Conservation (phyloP, 2,113 vertebrate genomes). For the Takifugu flavidus region DNA sequence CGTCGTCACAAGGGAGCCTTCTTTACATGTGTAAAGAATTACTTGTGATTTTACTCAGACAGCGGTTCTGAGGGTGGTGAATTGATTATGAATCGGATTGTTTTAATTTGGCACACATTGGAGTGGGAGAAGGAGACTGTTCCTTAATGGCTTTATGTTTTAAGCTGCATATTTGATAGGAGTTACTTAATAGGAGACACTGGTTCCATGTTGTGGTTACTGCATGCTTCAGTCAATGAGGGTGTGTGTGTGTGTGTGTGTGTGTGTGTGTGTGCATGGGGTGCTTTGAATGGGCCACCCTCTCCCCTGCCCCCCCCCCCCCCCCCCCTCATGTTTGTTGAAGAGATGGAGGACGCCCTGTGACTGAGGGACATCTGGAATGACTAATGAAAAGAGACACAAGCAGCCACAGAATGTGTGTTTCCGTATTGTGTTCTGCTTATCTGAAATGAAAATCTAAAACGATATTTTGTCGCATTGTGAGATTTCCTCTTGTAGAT, state of each 20-base stretch:
- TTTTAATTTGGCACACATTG: too few species aligned
- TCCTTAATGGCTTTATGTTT: too few species aligned
- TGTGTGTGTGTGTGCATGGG: neutral
- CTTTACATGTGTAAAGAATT: too few species aligned
- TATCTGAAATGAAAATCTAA: slow-evolving; percentile 17
- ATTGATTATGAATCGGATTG: too few species aligned
- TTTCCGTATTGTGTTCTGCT: neutral
- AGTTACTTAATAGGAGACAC: too few species aligned
- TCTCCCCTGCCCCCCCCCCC: slow-evolving; percentile 22
- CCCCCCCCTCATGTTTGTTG: slow-evolving; percentile 3
- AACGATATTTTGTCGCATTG: neutral
- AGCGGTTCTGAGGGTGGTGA: too few species aligned
- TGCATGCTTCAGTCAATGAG: neutral
- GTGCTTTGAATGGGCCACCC: slow-evolving; percentile 20
- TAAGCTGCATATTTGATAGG: too few species aligned
- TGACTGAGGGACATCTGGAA: slow-evolving; percentile 22
- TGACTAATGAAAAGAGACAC: neutral
- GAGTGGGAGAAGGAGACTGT: too few species aligned
- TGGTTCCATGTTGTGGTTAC: neutral
- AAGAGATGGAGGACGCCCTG: slow-evolving; percentile 19
- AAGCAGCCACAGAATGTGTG: neutral
- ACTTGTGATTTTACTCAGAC: too few species aligned
- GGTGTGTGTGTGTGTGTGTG: neutral
- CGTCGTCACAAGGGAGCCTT: neutral
- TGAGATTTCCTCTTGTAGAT: neutral